These are phyloP conservation scores for Sceloporus tristichus DNA, from an alignment of 2,113 vertebrate genomes.

Conservation along the genomic window DNA sequence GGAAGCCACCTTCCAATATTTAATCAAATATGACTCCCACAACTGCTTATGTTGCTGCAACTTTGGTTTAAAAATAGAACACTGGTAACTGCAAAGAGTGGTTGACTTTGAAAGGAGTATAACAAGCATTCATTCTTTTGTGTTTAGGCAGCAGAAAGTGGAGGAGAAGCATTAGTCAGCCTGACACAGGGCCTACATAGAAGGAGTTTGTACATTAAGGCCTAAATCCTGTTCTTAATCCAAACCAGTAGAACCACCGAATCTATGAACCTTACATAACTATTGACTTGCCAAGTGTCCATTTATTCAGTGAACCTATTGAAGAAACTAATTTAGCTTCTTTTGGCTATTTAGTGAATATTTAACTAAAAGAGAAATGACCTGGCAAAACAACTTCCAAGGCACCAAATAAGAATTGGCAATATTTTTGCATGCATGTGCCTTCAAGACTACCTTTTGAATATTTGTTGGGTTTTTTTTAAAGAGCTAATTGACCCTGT, in stretches of 20 bases:
- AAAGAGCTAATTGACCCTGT: neutral
- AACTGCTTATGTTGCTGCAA: conserved; percentile 33
- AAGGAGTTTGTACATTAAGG: neutral
- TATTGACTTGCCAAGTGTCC: too few relatives aligned
- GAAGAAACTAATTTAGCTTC: neutral
- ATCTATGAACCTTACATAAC: too few relatives aligned
- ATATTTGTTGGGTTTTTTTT: neutral
- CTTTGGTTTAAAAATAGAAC: conserved; percentile 56
- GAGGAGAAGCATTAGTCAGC: neutral
- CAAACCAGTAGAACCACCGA: too few relatives aligned
- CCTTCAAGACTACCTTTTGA: neutral
- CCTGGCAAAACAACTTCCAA: rapidly evolving
- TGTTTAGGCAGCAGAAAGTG: neutral
- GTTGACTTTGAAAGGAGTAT: neutral
- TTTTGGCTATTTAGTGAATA: neutral
- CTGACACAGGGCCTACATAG: neutral
- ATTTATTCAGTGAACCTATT: neutral
- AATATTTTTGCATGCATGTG: neutral
- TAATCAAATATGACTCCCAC: conserved; percentile 29
- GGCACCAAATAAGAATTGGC: rapidly evolving
- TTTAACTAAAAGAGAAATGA: neutral
- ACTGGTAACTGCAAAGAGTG: neutral
- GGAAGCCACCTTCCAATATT: conserved; percentile 38
- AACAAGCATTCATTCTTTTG: conserved; percentile 15
- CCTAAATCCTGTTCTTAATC: too few relatives aligned